Conservation (phyloP, 2,797 vertebrate genomes). For the Urophycis tenuis region DNA sequence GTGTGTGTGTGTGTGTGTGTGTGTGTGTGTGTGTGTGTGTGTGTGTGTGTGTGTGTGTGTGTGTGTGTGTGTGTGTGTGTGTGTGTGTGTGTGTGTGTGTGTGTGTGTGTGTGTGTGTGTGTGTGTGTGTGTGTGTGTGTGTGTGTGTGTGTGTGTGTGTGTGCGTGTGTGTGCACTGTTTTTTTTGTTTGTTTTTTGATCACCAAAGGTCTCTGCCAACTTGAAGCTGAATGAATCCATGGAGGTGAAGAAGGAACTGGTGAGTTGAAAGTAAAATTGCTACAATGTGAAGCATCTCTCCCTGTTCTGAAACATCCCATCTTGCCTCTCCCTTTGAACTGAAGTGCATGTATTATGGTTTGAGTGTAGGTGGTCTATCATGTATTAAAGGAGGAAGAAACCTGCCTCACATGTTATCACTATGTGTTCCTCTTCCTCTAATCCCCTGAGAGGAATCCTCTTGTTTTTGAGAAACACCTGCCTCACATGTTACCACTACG, state of each 20-base stretch:
- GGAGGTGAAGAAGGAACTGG: slow-evolving; percentile 90
- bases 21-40: background rate
- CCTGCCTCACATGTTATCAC: background rate
- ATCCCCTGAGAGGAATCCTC: background rate
- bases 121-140: slow-evolving; percentile 1
- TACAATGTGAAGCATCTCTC: background rate
- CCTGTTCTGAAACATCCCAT: background rate
- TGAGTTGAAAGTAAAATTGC: slow-evolving; percentile 54
- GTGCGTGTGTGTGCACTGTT: slow-evolving; percentile 1
- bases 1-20: slow-evolving; percentile 1
- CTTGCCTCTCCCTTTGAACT: no score
- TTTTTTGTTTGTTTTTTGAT: background rate
- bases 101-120: background rate
- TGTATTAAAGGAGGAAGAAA: no score
- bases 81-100: background rate
- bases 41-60: slow-evolving; percentile 3
- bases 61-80: no score
- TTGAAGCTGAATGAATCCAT: slow-evolving; percentile 83
- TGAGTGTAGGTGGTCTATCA: no score
- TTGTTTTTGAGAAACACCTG: background rate
- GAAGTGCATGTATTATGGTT: no score
- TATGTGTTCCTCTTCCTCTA: background rate
- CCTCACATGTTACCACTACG: background rate
- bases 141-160: background rate
- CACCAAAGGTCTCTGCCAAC: slow-evolving; percentile 84